A percentile compares a stretch with the other conserved stretches of the same genome.
Conservation (phyloP, 2,888 invertebrate genomes). For the Coremacera marginata region DNA sequence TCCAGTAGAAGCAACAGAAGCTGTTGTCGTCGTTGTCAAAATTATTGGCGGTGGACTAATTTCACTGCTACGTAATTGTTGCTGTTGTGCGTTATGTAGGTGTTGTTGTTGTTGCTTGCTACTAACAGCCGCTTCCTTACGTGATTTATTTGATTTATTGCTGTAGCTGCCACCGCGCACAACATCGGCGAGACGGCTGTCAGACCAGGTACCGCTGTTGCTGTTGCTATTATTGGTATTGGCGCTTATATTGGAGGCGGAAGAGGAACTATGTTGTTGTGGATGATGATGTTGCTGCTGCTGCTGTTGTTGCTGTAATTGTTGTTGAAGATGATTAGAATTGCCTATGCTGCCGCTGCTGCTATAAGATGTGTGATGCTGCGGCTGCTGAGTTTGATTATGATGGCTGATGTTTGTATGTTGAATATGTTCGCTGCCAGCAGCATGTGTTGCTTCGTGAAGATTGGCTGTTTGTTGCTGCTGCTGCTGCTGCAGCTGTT, state of each 20-base stretch:
- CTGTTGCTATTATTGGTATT: slow-evolving; percentile 53
- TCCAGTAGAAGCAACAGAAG: slow-evolving; percentile 68
- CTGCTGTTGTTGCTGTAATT: slow-evolving; percentile 22
- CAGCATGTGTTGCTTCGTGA: slow-evolving; percentile 45
- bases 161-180: slow-evolving; percentile 77
- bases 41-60: slow-evolving; percentile 53
- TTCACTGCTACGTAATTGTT: slow-evolving; percentile 48
- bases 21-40: slow-evolving; percentile 49
- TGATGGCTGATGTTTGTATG: slow-evolving; percentile 50
- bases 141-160: slow-evolving; percentile 58
- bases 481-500: slow-evolving; percentile 40
- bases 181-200: slow-evolving; percentile 81
- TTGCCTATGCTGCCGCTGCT: slow-evolving; percentile 14
- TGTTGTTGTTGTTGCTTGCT: slow-evolving; percentile 28
- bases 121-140: slow-evolving; percentile 57
- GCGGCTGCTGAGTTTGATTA: slow-evolving; percentile 49
- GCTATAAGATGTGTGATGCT: slow-evolving; percentile 44
- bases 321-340: slow-evolving; percentile 44
- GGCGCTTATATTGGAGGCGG: slow-evolving; percentile 43
- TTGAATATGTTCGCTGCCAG: slow-evolving; percentile 40
- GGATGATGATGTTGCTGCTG: slow-evolving; percentile 49
- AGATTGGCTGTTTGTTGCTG: slow-evolving; percentile 37
- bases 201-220: slow-evolving; percentile 69
- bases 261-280: slow-evolving; percentile 57
- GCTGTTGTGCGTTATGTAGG: slow-evolving; percentile 49